A percentile compares a stretch with the other conserved stretches of the same genome.
phyloP scores from a whole-genome alignment of 2,888 invertebrate genomes.

The Agriotes lineatus region DNA sequence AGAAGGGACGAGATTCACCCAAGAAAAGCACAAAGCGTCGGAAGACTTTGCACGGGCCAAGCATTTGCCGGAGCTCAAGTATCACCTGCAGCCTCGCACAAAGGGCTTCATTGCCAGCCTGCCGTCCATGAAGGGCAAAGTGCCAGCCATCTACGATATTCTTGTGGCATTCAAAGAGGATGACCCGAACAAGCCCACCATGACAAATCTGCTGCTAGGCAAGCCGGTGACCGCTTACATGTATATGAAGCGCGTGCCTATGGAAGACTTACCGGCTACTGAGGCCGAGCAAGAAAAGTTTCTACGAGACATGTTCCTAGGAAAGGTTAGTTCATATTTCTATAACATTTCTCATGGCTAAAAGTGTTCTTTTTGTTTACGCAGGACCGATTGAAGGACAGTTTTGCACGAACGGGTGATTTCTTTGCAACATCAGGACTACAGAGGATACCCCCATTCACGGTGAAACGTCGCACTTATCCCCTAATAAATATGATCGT shows the following conservation, averaged over 20 bases:
- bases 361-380: conserved; percentile 45
- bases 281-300: conserved; percentile 82
- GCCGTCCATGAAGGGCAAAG: conserved; percentile 83
- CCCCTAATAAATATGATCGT: conserved; percentile 78
- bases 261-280: conserved; percentile 82
- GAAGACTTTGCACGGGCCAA: conserved; percentile 88
- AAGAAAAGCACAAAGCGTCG: conserved; percentile 87
- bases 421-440: conserved; percentile 84
- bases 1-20: conserved; percentile 94
- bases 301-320: conserved; percentile 84
- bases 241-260: conserved; percentile 84
- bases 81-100: conserved; percentile 95
- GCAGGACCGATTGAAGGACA: conserved; percentile 67
- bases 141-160: conserved; percentile 87
- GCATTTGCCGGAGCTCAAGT: conserved; percentile 85
- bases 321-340: conserved; percentile 73
- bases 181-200: conserved; percentile 79
- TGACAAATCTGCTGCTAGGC: conserved; percentile 82
- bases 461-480: conserved; percentile 72
- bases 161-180: conserved; percentile 78
- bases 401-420: conserved; percentile 81
- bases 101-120: conserved; percentile 92
- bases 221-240: conserved; percentile 80
- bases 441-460: conserved; percentile 72
- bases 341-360: neutral